These are phyloP conservation scores for Dendrolimus houi DNA, from an alignment of 2,888 invertebrate species.

Conservation along the genomic window DNA sequence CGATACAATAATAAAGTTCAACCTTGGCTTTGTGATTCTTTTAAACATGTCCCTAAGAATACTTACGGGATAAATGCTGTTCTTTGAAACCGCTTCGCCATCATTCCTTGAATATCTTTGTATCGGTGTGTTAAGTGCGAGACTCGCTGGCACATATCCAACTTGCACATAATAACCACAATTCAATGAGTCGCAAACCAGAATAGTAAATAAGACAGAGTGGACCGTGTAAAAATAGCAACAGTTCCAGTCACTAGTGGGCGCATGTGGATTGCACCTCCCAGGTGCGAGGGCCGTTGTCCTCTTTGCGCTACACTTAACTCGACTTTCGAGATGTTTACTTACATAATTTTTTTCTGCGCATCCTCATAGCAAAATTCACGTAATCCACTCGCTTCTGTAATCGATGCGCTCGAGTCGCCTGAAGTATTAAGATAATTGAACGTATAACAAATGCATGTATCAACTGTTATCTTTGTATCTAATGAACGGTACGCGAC, in stretches of 20 bases:
- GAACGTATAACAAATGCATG: constrained; percentile 23
- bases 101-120: constrained; percentile 68
- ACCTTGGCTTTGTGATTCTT: constrained; percentile 44
- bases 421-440: constrained; percentile 15
- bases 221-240: constrained; percentile 70
- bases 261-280: constrained; percentile 63
- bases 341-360: constrained; percentile 13
- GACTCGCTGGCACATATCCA: constrained; percentile 67
- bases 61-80: constrained; percentile 30
- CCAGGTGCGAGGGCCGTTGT: constrained; percentile 67
- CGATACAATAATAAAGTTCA: constrained; percentile 21
- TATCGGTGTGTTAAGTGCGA: constrained; percentile 61
- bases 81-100: constrained; percentile 48
- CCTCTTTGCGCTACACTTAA: constrained; percentile 32
- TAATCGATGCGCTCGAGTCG: constrained; percentile 6
- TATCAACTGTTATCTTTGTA: constrained; percentile 44
- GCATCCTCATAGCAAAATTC: constrained; percentile 5
- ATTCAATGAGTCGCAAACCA: constrained; percentile 75
- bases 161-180: constrained; percentile 76
- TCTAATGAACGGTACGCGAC: constrained; percentile 47
- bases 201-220: constrained; percentile 76
- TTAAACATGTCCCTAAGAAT: constrained; percentile 25
- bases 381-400: constrained; percentile 6
- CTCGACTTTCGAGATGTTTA: constrained; percentile 10
- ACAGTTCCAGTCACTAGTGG: constrained; percentile 64